Evolutionary conservation across 1,140 invertebrate genomes (phyloP), one percentile per base, ranked within the genome.

Genomic region (Anastrepha obliqua): DNA sequence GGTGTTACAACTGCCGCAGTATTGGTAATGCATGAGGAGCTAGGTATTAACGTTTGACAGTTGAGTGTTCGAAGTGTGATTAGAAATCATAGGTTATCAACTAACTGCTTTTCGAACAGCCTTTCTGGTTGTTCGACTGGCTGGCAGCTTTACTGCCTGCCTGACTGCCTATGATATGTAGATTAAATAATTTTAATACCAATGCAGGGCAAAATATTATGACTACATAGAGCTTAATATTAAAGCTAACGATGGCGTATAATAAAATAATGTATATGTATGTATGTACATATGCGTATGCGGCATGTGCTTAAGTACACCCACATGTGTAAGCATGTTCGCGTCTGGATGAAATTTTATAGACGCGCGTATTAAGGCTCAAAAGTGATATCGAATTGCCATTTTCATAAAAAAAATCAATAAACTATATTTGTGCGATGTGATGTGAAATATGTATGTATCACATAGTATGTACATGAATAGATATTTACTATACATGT

Each of bases 111-210:
- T 62, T 81, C 44, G 47, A 51, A 81, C 74, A 44, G 74, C 7
- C 17, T 1, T 15, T 29, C 5, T 44, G 39, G 39, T 8, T 47
- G 67, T 44, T 9, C 0, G 64, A 4, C 67, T 5, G 64, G 2
- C 42, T 74, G 7, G 13, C 13, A 1, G 7, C 55, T 13, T 13
- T 7, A 58, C 17, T 9, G 64, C 7, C n/a, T 39, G 74, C n/a
- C n/a, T n/a, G n/a, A n/a, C n/a, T n/a, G n/a, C 44, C 8, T 81
- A 9, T 74, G 39, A 74, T 15, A 29, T 29, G 29, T 29, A 81
- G 74, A 55, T 81, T 81, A 55, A 81, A 55, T 81, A 55, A 81
- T 51, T 81, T 81, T 81, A 81, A 81, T 81, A 81, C 74, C 74
- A 55, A 20, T 81, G 74, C 74, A 20, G 17, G 11, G 44, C 17